These are phyloP conservation scores for Aphelenchoides besseyi DNA, from an alignment of 1,140 invertebrate species.

Conservation along the genomic window DNA sequence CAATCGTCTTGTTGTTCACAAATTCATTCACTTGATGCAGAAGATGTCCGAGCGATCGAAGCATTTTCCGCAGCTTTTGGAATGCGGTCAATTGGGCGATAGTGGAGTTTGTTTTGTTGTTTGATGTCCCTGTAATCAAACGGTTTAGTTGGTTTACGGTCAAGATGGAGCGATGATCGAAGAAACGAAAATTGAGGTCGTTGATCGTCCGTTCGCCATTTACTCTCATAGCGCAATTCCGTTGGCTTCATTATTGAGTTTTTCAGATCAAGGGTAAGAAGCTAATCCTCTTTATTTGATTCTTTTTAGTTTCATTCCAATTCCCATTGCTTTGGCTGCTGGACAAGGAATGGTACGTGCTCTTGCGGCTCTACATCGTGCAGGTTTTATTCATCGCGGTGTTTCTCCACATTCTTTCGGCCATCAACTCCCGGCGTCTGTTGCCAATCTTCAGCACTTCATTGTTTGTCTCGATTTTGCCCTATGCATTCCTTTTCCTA, in stretches of 20 bases:
- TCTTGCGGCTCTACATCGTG: slow-evolving; percentile 34
- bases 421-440: slow-evolving; percentile 18
- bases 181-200: background rate
- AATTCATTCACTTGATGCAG: background rate
- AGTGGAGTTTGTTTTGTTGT: background rate
- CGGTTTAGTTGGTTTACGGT: background rate
- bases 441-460: slow-evolving; percentile 5
- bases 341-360: slow-evolving; percentile 32
- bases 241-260: background rate
- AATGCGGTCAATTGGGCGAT: background rate
- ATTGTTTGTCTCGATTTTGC: slow-evolving; percentile 30
- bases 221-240: slow-evolving; percentile 7
- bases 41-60: background rate
- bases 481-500: slow-evolving; percentile 30
- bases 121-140: background rate
- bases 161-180: background rate
- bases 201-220: background rate
- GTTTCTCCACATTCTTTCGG: slow-evolving; percentile 31
- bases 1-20: background rate
- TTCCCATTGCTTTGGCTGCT: slow-evolving; percentile 21
- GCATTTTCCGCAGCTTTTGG: background rate
- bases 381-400: slow-evolving; percentile 31
- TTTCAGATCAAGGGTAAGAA: slow-evolving; percentile 9
- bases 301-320: slow-evolving; percentile 26
- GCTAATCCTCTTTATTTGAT: background rate